phyloP scores from a whole-genome alignment of 2,797 vertebrate species.

The Chelmon rostratus region DNA sequence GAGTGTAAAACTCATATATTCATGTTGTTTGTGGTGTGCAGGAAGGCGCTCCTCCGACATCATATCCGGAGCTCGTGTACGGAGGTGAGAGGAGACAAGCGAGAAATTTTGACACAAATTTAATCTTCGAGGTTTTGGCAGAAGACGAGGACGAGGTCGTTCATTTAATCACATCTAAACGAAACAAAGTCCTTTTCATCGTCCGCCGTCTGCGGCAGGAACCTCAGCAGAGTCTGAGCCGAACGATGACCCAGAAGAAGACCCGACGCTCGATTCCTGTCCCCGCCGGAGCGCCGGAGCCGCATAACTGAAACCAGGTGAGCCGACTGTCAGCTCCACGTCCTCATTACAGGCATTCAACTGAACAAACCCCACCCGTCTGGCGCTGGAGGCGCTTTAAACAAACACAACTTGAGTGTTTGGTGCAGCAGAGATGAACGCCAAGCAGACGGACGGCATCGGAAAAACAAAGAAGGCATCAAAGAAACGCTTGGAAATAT shows the following conservation, averaged over 20 bases:
- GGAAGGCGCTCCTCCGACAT: not conserved
- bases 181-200: not conserved
- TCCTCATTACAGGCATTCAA: not conserved
- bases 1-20: not conserved
- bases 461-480: not conserved
- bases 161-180: not conserved
- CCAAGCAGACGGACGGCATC: not conserved
- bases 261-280: conserved; percentile 2
- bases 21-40: not conserved
- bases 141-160: not conserved
- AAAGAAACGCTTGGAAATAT: not conserved
- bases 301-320: not conserved
- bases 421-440: not conserved
- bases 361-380: conserved; percentile 14
- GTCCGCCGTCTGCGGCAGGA: not conserved
- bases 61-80: not conserved
- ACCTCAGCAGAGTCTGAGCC: not conserved
- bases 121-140: not conserved
- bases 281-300: not conserved
- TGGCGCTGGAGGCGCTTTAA: conserved; percentile 21
- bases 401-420: conserved; percentile 7
- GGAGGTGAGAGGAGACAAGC: not conserved
- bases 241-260: not conserved
- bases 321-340: not conserved
- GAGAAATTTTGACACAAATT: not conserved